A percentile compares a stretch with the other conserved stretches of the same genome.
Evolutionary conservation across 2,113 vertebrate species (phyloP).

Genomic region (Dicaeum eximium): DNA sequence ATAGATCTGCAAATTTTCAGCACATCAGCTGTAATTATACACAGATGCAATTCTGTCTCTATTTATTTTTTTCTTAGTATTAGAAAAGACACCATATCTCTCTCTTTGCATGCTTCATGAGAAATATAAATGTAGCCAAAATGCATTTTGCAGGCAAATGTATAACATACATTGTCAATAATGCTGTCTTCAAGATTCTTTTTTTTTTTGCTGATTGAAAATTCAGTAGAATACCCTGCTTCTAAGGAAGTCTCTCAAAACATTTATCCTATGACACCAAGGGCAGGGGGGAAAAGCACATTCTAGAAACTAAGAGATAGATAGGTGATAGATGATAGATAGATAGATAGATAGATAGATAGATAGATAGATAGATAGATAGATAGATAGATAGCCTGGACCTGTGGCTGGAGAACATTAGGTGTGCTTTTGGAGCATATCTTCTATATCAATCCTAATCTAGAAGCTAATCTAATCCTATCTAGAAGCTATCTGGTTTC

Average conservation of each 20-base stretch:
- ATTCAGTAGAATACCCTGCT: background rate
- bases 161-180: background rate
- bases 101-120: background rate
- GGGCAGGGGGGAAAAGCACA: accelerated
- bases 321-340: background rate
- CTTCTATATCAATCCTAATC: background rate
- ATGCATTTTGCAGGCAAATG: background rate
- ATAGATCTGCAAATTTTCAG: background rate
- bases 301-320: background rate
- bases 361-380: background rate
- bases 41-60: background rate
- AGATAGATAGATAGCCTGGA: background rate
- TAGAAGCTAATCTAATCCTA: background rate
- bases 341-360: background rate
- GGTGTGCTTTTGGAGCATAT: background rate
- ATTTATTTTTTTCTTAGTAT: background rate
- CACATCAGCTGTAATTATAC: background rate
- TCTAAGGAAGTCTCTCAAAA: background rate
- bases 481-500: background rate
- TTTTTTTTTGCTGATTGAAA: background rate
- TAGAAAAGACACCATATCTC: background rate
- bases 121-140: background rate
- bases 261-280: background rate
- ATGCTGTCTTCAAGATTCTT: background rate
- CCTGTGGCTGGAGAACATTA: background rate